A percentile compares a stretch with the other conserved stretches of the same genome.
phyloP scores from a whole-genome alignment of 2,113 vertebrate genomes.

The Fulica atra region DNA sequence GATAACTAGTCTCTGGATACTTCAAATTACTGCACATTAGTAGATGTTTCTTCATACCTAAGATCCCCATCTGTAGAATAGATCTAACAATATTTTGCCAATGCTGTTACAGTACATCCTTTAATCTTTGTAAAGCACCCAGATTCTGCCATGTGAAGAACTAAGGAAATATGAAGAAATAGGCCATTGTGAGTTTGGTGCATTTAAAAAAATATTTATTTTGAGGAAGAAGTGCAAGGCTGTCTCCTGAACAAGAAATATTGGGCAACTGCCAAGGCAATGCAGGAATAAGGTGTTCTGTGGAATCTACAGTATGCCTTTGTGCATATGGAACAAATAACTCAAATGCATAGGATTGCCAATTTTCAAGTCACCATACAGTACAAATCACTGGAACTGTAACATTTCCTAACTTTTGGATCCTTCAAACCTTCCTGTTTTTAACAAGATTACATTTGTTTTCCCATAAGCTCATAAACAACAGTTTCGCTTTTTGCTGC shows the following conservation, averaged over 20 bases:
- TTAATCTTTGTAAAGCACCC: neutral
- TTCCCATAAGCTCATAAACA: neutral
- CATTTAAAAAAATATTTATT: neutral
- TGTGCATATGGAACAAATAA: neutral
- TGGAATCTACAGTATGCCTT: neutral
- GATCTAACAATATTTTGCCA: neutral
- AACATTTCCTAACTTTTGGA: neutral
- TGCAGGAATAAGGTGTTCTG: neutral
- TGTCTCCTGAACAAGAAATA: neutral
- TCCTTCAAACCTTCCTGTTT: neutral
- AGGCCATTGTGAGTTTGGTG: neutral
- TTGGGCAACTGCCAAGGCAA: neutral
- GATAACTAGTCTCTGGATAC: neutral
- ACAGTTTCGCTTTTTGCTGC: neutral
- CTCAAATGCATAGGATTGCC: rapidly evolving
- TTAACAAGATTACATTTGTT: neutral
- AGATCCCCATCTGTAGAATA: neutral
- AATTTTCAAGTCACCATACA: neutral
- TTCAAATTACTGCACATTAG: neutral
- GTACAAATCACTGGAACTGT: neutral
- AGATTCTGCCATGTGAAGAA: neutral
- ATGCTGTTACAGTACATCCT: neutral
- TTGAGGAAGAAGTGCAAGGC: neutral
- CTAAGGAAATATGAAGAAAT: neutral
- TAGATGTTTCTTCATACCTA: neutral